phyloP scores from a whole-genome alignment of 1,140 invertebrate species.

The Bombus pascuorum region DNA sequence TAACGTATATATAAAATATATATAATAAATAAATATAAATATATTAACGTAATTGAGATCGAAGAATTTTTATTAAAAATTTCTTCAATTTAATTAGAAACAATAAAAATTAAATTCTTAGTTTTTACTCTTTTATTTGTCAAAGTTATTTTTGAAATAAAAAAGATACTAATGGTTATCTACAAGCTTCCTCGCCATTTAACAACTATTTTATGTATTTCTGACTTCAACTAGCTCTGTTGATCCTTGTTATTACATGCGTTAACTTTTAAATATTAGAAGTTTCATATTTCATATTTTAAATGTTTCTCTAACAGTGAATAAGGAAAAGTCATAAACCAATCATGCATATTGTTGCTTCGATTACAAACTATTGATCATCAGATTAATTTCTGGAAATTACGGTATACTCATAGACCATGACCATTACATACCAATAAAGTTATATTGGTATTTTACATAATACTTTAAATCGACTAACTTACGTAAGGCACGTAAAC shows the following conservation, averaged over 20 bases:
- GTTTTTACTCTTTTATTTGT: neutral
- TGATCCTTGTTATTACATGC: no score
- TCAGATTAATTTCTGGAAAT: slow-evolving; percentile 2
- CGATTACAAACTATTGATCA: neutral
- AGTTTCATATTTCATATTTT: no score
- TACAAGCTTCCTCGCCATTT: neutral
- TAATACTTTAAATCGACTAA: slow-evolving; percentile 35
- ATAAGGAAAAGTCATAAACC: no score
- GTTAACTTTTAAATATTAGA: no score
- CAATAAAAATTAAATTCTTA: neutral
- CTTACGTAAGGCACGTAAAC: slow-evolving; percentile 26
- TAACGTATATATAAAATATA: no score
- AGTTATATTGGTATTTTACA: slow-evolving; percentile 30
- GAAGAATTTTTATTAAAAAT: neutral
- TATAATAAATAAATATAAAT: no score
- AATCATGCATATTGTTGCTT: neutral
- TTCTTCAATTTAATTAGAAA: neutral
- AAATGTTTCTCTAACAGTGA: no score
- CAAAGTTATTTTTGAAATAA: neutral
- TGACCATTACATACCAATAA: neutral
- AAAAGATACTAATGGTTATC: neutral
- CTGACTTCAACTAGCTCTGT: no score
- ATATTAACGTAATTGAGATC: neutral
- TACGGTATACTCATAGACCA: neutral
- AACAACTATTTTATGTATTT: neutral